phyloP scores from a whole-genome alignment of 2,888 invertebrate species.

The Lissonota sp. region DNA sequence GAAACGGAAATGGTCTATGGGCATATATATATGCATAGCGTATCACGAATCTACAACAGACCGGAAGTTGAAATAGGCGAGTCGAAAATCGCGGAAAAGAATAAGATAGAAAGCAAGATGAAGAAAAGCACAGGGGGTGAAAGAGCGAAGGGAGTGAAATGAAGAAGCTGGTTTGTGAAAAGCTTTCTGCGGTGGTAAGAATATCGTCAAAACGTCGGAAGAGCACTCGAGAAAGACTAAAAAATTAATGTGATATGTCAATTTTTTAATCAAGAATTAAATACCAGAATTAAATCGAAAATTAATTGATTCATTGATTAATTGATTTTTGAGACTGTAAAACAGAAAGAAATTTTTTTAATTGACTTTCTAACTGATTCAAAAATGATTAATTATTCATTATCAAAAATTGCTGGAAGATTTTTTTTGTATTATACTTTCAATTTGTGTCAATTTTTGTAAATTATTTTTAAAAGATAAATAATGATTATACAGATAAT shows the following conservation, averaged over 20 bases:
- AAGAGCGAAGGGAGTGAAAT: background rate
- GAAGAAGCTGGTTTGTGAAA: background rate
- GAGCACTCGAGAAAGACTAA: background rate
- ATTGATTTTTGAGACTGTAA: too few species aligned
- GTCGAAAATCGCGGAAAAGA: slow-evolving; percentile 29
- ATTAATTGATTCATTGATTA: too few species aligned
- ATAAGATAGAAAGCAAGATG: background rate
- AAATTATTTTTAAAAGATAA: too few species aligned
- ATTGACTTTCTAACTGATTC: too few species aligned
- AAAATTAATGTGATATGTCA: background rate
- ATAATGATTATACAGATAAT: too few species aligned
- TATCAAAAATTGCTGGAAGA: too few species aligned
- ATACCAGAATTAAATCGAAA: too few species aligned
- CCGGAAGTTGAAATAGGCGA: slow-evolving; percentile 40
- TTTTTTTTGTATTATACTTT: too few species aligned
- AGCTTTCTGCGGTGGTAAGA: background rate
- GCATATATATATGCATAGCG: background rate
- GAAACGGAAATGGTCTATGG: slow-evolving; percentile 29
- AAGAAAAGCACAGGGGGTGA: background rate
- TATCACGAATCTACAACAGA: slow-evolving; percentile 22
- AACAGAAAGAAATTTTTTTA: too few species aligned
- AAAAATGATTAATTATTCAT: too few species aligned
- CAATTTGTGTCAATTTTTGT: too few species aligned
- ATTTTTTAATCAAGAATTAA: too few species aligned
- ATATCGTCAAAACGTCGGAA: slow-evolving; percentile 2